A percentile compares a stretch with the other conserved stretches of the same genome.
phyloP scores from a whole-genome alignment of 1,140 invertebrate genomes.

The Drosophila sproati region DNA sequence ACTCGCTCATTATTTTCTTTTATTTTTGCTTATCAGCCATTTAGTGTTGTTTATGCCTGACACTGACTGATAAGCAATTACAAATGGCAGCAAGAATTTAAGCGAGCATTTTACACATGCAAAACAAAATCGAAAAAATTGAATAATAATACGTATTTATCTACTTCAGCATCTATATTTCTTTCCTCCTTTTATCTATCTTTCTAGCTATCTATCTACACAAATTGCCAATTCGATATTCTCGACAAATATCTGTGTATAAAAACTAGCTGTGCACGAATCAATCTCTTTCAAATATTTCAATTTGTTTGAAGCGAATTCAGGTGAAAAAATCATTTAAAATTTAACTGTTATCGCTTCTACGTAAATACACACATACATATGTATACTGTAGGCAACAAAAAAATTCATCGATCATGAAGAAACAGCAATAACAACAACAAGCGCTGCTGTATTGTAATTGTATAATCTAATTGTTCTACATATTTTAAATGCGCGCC shows the following conservation, averaged over 20 bases:
- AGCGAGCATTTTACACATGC: constrained; percentile 1
- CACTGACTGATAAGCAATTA: constrained; percentile 55
- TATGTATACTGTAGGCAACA: not conserved
- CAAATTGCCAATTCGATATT: not conserved
- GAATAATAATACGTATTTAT: not conserved
- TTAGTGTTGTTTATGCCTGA: constrained; percentile 1
- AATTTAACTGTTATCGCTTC: no score
- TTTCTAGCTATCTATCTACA: no score
- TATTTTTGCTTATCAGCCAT: constrained; percentile 29
- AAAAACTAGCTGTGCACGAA: no score
- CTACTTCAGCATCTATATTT: not conserved
- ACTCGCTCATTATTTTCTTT: not conserved
- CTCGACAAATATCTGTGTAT: no score
- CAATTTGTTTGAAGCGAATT: no score
- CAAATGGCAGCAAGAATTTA: constrained; percentile 48
- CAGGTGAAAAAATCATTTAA: no score
- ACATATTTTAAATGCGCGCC: constrained; percentile 51
- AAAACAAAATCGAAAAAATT: not conserved
- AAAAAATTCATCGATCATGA: not conserved
- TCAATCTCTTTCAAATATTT: no score
- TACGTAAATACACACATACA: no score
- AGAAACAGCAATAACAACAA: not conserved
- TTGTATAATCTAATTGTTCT: constrained; percentile 59
- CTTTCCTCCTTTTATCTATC: no score
- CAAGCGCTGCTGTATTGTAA: constrained; percentile 12